These are phyloP conservation scores for Stegodyphus mimosarum DNA, from an alignment of 1,140 invertebrate species.

Conservation along the genomic window DNA sequence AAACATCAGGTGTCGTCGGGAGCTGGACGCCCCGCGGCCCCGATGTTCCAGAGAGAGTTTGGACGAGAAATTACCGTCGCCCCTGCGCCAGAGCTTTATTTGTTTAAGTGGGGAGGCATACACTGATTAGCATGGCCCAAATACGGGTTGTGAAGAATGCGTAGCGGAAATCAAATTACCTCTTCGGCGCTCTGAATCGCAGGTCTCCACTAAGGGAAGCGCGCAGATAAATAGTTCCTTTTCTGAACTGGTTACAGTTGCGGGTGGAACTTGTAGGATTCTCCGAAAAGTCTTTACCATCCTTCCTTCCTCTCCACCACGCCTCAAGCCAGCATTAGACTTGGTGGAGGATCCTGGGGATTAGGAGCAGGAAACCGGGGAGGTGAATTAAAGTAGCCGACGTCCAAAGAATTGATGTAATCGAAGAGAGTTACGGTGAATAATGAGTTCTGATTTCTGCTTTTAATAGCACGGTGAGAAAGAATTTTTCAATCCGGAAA, in stretches of 20 bases:
- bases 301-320: too few relatives aligned
- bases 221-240: conserved; percentile 49
- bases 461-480: too few relatives aligned
- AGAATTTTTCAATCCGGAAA: too few relatives aligned
- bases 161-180: conserved; percentile 32
- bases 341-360: too few relatives aligned
- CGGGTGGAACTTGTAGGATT: too few relatives aligned
- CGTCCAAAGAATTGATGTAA: too few relatives aligned
- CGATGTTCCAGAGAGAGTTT: not conserved
- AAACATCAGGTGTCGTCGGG: conserved; percentile 44
- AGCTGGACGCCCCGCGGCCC: conserved; percentile 6
- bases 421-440: too few relatives aligned
- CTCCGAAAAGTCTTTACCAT: too few relatives aligned
- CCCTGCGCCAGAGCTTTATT: conserved; percentile 16
- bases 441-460: too few relatives aligned
- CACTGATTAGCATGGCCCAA: conserved; percentile 39
- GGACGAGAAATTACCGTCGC: conserved; percentile 40
- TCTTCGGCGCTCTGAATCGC: conserved; percentile 7
- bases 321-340: too few relatives aligned
- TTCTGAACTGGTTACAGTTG: not conserved
- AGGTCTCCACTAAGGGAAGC: not conserved
- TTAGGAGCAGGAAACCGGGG: too few relatives aligned
- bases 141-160: conserved; percentile 30
- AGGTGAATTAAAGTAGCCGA: too few relatives aligned
- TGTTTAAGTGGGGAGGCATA: not conserved